phyloP scores from a whole-genome alignment of 2,888 invertebrate genomes.

The Cataglyphis rosenhaueri region DNA sequence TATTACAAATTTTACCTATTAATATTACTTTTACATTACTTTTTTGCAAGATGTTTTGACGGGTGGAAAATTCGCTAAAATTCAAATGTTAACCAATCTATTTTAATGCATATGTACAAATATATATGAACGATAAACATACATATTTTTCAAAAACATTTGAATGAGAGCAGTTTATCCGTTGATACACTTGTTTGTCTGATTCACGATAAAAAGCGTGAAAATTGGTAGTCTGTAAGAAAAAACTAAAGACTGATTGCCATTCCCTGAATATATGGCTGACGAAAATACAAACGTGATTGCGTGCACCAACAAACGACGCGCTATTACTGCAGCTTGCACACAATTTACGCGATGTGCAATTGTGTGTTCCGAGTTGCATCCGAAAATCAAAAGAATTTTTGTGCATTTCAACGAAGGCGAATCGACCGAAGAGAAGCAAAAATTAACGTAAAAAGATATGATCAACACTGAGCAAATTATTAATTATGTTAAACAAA shows the following conservation, averaged over 20 bases:
- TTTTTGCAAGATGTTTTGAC: background rate
- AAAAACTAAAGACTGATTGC: conserved; percentile 45
- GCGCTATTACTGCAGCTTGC: conserved; percentile 16
- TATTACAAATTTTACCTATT: background rate
- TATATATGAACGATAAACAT: background rate
- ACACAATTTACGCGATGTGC: conserved; percentile 52
- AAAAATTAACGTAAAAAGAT: background rate
- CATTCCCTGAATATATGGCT: conserved; percentile 64
- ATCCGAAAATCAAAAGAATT: conserved; percentile 53
- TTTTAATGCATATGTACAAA: background rate
- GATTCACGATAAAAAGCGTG: conserved; percentile 2
- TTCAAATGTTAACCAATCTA: background rate
- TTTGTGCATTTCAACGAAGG: conserved; percentile 4
- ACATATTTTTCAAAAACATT: background rate
- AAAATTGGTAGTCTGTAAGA: conserved; percentile 8
- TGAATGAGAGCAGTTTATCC: background rate
- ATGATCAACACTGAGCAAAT: background rate
- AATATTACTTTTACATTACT: background rate
- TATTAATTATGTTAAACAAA: conserved; percentile 1
- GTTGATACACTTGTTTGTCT: conserved; percentile 24
- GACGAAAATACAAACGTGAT: conserved; percentile 74
- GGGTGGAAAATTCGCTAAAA: background rate
- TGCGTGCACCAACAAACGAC: conserved; percentile 67
- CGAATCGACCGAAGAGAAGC: background rate
- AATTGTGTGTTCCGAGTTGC: conserved; percentile 23